A percentile compares a stretch with the other conserved stretches of the same genome.
Conservation (phyloP, 2,113 vertebrate genomes). For the Sardina pilchardus region DNA sequence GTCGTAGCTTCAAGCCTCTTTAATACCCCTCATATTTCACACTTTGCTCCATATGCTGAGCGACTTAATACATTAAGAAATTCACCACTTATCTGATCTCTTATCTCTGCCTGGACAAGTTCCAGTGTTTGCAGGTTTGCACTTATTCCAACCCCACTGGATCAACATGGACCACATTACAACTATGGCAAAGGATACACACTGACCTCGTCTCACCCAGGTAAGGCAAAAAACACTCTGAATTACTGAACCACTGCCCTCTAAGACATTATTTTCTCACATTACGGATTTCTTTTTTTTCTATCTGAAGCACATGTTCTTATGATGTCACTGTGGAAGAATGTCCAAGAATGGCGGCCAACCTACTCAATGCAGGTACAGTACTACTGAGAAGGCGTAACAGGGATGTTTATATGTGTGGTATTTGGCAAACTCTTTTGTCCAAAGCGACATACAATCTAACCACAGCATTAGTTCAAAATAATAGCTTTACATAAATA, state of each 20-base stretch:
- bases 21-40: not conserved
- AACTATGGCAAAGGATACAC: too few species aligned
- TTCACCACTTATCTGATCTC: not conserved
- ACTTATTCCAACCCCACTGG: not conserved
- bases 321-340: not conserved
- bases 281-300: not conserved
- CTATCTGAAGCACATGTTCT: not conserved
- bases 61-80: not conserved
- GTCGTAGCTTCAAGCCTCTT: not conserved
- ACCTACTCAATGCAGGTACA: not conserved
- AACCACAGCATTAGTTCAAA: too few species aligned
- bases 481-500: too few species aligned
- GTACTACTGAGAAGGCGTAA: not conserved
- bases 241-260: constrained; percentile 59
- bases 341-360: not conserved
- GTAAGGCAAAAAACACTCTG: not conserved
- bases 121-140: not conserved
- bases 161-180: too few species aligned
- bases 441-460: too few species aligned
- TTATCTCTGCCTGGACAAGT: not conserved
- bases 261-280: constrained; percentile 43
- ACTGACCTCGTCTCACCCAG: not conserved
- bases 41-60: not conserved
- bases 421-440: too few species aligned
- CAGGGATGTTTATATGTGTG: too few species aligned